phyloP scores from a whole-genome alignment of 2,888 invertebrate genomes.

The Congeria kusceri region DNA sequence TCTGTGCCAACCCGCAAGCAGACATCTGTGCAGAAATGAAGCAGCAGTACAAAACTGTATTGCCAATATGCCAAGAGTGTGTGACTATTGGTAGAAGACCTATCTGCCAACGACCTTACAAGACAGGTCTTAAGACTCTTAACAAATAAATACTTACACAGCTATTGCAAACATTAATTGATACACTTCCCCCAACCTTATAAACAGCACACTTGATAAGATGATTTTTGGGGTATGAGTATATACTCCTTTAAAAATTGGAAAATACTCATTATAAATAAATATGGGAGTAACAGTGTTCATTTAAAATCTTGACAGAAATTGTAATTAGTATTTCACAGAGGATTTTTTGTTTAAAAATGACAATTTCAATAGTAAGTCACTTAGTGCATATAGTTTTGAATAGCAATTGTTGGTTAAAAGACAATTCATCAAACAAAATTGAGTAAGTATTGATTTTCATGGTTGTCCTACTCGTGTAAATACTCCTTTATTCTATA shows the following conservation, averaged over 20 bases:
- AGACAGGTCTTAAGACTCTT: neutral
- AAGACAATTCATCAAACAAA: too few relatives aligned
- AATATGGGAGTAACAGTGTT: neutral
- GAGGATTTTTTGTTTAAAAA: too few relatives aligned
- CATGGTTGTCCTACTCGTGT: too few relatives aligned
- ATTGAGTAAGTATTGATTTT: too few relatives aligned
- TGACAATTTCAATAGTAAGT: too few relatives aligned
- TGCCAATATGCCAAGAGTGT: constrained; percentile 11
- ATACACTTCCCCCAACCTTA: too few relatives aligned
- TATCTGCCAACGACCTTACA: neutral
- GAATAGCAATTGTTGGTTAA: too few relatives aligned
- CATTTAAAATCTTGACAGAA: neutral
- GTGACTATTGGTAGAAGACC: neutral
- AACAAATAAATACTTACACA: neutral
- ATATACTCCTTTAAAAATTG: neutral
- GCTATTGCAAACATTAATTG: too few relatives aligned
- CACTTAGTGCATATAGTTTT: too few relatives aligned
- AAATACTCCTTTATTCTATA: too few relatives aligned
- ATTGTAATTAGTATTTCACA: neutral
- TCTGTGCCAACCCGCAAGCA: constrained; percentile 10
- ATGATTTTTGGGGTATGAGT: too few relatives aligned
- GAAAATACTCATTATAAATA: neutral
- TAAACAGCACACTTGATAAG: too few relatives aligned
- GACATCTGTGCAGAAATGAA: constrained; percentile 1
- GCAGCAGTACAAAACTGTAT: constrained; percentile 19